A percentile compares a stretch with the other conserved stretches of the same genome.
These are phyloP conservation scores for Eupithecia vulgata DNA, from an alignment of 2,888 invertebrate genomes.

Conservation along the genomic window DNA sequence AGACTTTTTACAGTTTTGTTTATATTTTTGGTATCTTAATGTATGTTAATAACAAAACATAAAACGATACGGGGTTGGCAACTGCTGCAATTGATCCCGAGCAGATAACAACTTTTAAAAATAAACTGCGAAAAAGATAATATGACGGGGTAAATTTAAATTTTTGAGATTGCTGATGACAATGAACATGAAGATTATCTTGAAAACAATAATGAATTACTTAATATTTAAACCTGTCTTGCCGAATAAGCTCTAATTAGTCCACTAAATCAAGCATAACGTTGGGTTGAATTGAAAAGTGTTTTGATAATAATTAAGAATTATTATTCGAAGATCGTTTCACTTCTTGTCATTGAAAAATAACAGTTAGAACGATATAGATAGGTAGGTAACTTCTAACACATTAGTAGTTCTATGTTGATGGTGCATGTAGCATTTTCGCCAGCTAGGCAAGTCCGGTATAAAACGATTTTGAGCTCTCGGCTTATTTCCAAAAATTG, in stretches of 20 bases:
- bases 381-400: background rate
- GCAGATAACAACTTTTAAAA: background rate
- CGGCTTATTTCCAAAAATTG: slow-evolving; percentile 23
- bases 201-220: background rate
- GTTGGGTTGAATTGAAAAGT: no score
- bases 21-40: slow-evolving; percentile 24
- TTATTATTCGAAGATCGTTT: no score
- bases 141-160: background rate
- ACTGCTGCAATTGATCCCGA: slow-evolving; percentile 17
- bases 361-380: background rate
- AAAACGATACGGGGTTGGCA: slow-evolving; percentile 20
- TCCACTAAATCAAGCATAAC: no score
- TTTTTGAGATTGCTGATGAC: background rate
- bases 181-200: background rate
- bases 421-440: slow-evolving; percentile 38
- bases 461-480: slow-evolving; percentile 30
- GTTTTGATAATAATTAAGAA: no score
- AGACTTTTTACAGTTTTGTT: slow-evolving; percentile 10
- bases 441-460: slow-evolving; percentile 22
- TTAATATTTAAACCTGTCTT: no score
- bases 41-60: slow-evolving; percentile 23
- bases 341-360: no score
- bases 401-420: slow-evolving; percentile 28
- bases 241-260: no score
- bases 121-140: background rate